Percentiles rank a stretch among this genome's conserved stretches.
phyloP scores from a whole-genome alignment of 2,113 vertebrate species.

The Triplophysa rosa region DNA sequence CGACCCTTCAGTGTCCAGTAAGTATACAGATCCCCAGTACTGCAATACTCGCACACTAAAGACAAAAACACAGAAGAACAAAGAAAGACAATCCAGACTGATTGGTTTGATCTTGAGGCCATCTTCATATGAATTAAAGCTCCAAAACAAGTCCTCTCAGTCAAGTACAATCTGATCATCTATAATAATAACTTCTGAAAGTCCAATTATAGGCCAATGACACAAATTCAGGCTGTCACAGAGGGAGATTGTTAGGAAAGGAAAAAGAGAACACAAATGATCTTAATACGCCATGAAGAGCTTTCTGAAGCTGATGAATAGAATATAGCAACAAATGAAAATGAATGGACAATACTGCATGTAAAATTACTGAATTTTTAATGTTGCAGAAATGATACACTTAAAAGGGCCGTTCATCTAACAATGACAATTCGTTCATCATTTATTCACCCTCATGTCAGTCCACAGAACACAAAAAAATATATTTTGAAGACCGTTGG shows the following conservation, averaged over 20 bases:
- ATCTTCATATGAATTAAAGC: background rate
- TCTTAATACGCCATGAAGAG: background rate
- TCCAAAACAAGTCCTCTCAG: background rate
- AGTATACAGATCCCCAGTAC: conserved; percentile 85
- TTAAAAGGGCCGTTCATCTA: too few relatives aligned
- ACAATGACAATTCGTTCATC: too few relatives aligned
- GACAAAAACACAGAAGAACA: conserved; percentile 46
- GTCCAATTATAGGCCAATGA: background rate
- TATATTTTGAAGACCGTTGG: too few relatives aligned
- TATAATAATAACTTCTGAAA: background rate
- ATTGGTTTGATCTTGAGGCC: conserved; percentile 4
- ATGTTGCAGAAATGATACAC: too few relatives aligned
- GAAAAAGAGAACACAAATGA: background rate
- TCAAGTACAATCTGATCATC: background rate
- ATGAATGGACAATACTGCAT: background rate
- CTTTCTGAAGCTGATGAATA: background rate
- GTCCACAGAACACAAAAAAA: too few relatives aligned
- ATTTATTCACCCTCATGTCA: too few relatives aligned
- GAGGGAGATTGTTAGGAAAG: background rate
- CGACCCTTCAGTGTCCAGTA: conserved; percentile 83
- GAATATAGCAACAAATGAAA: background rate
- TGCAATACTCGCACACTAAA: conserved; percentile 91
- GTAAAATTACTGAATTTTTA: background rate
- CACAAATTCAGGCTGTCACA: background rate
- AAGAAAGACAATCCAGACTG: conserved; percentile 12